phyloP scores from a whole-genome alignment of 2,113 vertebrate species.

The Fulica atra region DNA sequence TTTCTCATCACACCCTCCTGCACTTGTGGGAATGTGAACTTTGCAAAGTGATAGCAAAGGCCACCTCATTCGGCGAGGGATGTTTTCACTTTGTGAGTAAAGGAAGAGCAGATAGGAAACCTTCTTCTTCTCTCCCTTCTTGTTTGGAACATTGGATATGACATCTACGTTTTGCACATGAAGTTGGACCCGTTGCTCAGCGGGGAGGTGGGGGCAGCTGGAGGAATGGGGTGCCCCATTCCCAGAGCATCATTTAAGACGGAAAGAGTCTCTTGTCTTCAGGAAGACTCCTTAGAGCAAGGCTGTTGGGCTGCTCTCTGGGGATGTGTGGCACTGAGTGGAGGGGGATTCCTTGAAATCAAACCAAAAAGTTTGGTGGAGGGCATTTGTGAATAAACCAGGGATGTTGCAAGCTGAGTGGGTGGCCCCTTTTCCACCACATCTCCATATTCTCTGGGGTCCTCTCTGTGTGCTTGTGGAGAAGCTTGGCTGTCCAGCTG shows the following conservation, averaged over 20 bases:
- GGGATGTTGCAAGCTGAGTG: not conserved
- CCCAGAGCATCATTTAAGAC: rapidly evolving
- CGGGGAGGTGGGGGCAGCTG: not conserved
- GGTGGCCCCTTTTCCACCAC: not conserved
- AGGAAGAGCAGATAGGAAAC: conserved; percentile 7
- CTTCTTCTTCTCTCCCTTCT: not conserved
- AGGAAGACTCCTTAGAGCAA: not conserved
- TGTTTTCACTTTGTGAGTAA: not conserved
- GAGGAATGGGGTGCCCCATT: not conserved
- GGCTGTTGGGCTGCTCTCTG: not conserved
- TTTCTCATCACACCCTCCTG: not conserved
- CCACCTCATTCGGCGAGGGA: not conserved
- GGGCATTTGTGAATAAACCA: not conserved
- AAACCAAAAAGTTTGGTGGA: not conserved
- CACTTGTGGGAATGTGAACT: conserved; percentile 51
- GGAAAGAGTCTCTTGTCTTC: not conserved
- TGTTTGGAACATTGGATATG: not conserved
- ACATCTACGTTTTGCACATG: not conserved
- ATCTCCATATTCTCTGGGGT: not conserved
- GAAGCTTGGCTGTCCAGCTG: not conserved
- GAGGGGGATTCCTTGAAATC: not conserved
- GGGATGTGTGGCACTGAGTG: rapidly evolving
- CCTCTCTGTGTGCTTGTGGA: not conserved
- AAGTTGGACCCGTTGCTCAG: rapidly evolving
- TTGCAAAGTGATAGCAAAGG: conserved; percentile 17